Percentiles rank a stretch among this genome's conserved stretches.
Conservation (phyloP, 2,888 invertebrate species). For the Thumatha senex region DNA sequence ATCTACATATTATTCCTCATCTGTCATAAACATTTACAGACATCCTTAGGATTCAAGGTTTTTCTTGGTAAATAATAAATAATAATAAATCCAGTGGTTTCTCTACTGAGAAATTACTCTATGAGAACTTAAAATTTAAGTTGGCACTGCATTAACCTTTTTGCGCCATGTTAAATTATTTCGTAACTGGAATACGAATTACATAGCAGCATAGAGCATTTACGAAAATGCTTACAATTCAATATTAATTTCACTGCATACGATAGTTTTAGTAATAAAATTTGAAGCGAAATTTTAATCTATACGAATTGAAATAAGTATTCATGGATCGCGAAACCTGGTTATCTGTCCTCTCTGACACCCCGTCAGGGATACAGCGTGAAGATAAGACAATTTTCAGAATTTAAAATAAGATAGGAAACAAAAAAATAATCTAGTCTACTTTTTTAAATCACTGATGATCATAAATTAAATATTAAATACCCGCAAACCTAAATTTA, state of each 20-base stretch:
- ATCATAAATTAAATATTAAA: not conserved
- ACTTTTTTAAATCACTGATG: not conserved
- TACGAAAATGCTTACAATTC: slow-evolving; percentile 10
- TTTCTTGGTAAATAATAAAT: slow-evolving; percentile 1
- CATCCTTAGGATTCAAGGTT: slow-evolving; percentile 5
- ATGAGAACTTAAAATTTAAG: not conserved
- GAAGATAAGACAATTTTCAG: too few species aligned
- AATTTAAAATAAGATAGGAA: too few species aligned
- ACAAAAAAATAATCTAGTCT: too few species aligned
- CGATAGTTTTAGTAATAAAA: too few species aligned
- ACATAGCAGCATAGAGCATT: slow-evolving; percentile 1
- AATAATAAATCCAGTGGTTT: not conserved
- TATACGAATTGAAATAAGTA: too few species aligned
- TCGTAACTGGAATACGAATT: not conserved
- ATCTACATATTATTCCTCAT: slow-evolving; percentile 1
- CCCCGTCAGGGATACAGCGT: too few species aligned
- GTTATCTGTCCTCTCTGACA: too few species aligned
- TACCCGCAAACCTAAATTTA: too few species aligned
- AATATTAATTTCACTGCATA: too few species aligned
- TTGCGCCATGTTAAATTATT: not conserved
- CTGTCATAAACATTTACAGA: slow-evolving; percentile 1
- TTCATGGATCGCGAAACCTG: too few species aligned
- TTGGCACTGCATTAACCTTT: not conserved
- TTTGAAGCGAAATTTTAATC: too few species aligned
- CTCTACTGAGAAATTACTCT: slow-evolving; percentile 1